Evolutionary conservation across 2,888 invertebrate genomes (phyloP), one percentile per base, ranked within the genome.

Genomic region (Heteromurus nitidus): DNA sequence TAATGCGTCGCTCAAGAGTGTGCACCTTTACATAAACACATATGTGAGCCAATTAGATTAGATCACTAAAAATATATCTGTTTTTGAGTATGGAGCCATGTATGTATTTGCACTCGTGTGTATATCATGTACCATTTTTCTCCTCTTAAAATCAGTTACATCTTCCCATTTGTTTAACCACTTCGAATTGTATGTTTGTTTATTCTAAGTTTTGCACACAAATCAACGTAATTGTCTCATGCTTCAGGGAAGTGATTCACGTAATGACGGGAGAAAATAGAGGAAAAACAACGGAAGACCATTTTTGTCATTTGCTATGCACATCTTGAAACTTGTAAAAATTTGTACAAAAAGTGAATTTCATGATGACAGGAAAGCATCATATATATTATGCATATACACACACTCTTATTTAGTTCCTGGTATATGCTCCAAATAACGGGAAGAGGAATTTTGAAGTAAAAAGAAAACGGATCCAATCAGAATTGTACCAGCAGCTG

Each of bases 271-370:
- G 26, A 36, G 31, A 69, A 53, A 50, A 22, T 24, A 67, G 36
- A 55, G 24, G 31, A 60, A 50, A 44, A 70, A 73, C 67, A 80
- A 73, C 72, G 68, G 72, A 73, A 36, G 22, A 79, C 24, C 22
- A 30, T 70, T 24, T 79, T 65, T 79, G 70, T 65, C 70, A 79
- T 79, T 79, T 72, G 79, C 67, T 79, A 72, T 72, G 79, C 79
- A 79, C 79, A 72, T 72, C 79, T 77, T 77, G 77, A 58, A 69
- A 36, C 18, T 36, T 42, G 47, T 68, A 67, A 30, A 60, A 76
- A 28, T 67, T 67, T 31, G 16, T 18, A 47, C 58, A 30, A 44
- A 60, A 68, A 68, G 68, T 68, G 30, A 62, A 31, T n/a, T 31
- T 62, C 62, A 62, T 28, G 47, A 47, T 47, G 47, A 68, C 20